Evolutionary conservation across 2,113 vertebrate genomes (phyloP), one percentile per base, ranked within the genome.

Genomic region (Crotalus viridis): DNA sequence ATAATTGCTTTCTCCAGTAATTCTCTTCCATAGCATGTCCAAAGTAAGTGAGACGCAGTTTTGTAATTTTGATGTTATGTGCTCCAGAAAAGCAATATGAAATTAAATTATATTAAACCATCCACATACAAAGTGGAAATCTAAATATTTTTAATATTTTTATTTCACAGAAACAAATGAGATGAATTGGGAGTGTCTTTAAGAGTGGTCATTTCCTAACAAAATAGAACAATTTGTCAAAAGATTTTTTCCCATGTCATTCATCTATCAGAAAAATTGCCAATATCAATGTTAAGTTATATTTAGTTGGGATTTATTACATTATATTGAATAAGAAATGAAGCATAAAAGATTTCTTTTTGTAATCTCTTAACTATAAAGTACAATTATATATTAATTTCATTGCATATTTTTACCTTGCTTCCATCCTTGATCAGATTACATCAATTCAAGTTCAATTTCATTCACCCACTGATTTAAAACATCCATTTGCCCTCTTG

Each of bases 61-160:
- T 28, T 69, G n/a, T 69, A 28, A 69, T 69, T 69, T 69, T 33
- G 64, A 28, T 64, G 26, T 69, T 69, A 33, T n/a, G 2, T 69
- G 28, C 61, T 64, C 61, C 61, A 89, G 22, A 91, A 69, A 93
- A 26, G 87, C 74, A 92, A 96, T 89, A 33, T 94, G 94, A 92
- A 97, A 86, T 89, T 0, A 15, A 93, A 55, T 43, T 0, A 15
- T 93, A 54, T 43, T 94, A 85, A 90, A 90, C 94, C 28, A 51
- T 48, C 46, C 90, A 52, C 91, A 93, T 26, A 93, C 93, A 95
- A 93, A 95, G 6, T 90, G 93, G 56, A 96, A 95, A 92, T 94
- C 33, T 94, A 1, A 94, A 93, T 94, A 94, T 89, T 93, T 33
- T 33, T 94, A 89, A 93, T 74, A 17, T 81, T n/a, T 92, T 91